These are phyloP conservation scores for Scalopus aquaticus DNA, from an alignment of 2,113 vertebrate genomes.

Conservation along the genomic window DNA sequence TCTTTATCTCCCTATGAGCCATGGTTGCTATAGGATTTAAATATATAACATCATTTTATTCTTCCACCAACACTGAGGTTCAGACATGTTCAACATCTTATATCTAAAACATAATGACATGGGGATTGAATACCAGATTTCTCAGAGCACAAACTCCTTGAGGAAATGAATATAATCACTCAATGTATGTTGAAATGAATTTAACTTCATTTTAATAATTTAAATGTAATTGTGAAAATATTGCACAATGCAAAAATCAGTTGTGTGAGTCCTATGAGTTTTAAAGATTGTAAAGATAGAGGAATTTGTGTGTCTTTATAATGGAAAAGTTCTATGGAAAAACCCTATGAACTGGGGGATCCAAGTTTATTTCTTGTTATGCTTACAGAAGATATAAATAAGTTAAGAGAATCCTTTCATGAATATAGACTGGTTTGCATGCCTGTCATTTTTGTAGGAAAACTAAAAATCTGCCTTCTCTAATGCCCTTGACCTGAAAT, in stretches of 20 bases:
- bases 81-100: neutral
- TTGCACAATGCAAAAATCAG: neutral
- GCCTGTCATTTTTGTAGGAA: neutral
- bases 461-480: neutral
- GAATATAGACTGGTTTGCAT: neutral
- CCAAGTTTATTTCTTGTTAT: neutral
- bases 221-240: neutral
- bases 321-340: neutral
- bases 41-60: neutral
- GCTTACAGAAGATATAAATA: neutral
- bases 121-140: neutral
- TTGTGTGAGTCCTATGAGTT: neutral
- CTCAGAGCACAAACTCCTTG: neutral
- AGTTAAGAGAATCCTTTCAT: neutral
- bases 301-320: neutral
- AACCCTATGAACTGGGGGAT: neutral
- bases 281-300: neutral
- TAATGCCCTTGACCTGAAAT: neutral
- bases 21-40: neutral
- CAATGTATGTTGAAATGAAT: neutral
- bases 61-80: neutral
- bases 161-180: neutral
- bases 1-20: neutral
- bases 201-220: neutral
- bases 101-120: neutral